A percentile compares a stretch with the other conserved stretches of the same genome.
phyloP scores from a whole-genome alignment of 92 coral and sea anemone species.

The Porites cylindrica region DNA sequence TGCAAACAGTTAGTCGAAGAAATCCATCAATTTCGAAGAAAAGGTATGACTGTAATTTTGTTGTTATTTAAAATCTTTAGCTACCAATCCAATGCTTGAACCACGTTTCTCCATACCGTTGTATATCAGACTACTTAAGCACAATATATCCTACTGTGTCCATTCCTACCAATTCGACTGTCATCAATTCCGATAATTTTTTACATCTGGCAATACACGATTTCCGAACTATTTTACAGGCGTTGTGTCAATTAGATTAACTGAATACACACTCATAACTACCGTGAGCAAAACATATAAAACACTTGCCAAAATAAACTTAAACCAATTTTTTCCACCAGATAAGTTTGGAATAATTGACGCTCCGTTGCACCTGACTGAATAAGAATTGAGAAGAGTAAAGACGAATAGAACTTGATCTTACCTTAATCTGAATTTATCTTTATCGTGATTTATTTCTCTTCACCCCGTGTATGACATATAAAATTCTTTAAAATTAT shows the following conservation, averaged over 20 bases:
- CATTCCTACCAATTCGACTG: conserved; percentile 4
- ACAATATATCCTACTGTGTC: not conserved
- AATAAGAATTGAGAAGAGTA: not conserved
- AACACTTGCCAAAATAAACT: conserved; percentile 26
- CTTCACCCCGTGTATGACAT: not conserved
- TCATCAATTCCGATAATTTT: not conserved
- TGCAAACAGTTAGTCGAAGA: not conserved
- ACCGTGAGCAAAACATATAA: conserved; percentile 31
- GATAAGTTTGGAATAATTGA: conserved; percentile 6
- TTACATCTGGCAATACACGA: not conserved
- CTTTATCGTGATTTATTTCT: not conserved
- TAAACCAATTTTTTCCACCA: conserved; percentile 19
- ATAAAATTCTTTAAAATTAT: not conserved
- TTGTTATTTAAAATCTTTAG: not conserved
- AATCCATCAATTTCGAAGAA: not conserved
- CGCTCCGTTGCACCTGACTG: conserved; percentile 39
- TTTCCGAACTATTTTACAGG: not conserved
- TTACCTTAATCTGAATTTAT: not conserved
- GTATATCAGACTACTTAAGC: not conserved
- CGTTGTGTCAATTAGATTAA: conserved; percentile 19
- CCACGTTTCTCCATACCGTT: not conserved
- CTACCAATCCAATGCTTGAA: not conserved
- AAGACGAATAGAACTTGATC: too few relatives aligned
- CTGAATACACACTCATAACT: not conserved
- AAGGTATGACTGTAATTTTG: not conserved